These are phyloP conservation scores for Platycercus adscitus DNA, from an alignment of 2,113 vertebrate genomes.

Conservation along the genomic window DNA sequence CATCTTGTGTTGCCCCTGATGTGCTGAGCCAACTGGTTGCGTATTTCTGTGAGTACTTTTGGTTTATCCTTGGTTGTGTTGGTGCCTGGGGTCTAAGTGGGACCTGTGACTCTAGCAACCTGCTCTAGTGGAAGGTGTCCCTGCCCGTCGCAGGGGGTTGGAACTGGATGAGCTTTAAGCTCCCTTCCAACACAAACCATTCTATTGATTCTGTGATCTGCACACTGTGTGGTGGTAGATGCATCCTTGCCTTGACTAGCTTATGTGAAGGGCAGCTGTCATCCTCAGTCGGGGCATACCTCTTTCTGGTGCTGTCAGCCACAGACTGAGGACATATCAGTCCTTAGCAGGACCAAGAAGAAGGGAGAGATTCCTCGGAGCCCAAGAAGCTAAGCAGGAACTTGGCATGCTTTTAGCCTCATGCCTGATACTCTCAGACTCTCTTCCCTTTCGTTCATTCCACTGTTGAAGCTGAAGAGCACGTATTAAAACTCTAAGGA, in stretches of 20 bases:
- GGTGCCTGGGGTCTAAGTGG: not conserved
- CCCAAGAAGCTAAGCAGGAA: not conserved
- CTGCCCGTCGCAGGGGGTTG: not conserved
- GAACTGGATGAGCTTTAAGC: not conserved
- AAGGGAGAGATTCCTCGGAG: not conserved
- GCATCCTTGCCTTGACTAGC: not conserved
- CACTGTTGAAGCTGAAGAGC: not conserved
- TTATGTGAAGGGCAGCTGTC: not conserved
- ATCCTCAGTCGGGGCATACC: not conserved
- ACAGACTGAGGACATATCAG: not conserved
- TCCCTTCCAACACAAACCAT: not conserved
- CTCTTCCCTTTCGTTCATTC: not conserved
- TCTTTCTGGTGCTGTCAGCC: not conserved
- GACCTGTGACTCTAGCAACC: accelerated
- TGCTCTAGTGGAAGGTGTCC: not conserved
- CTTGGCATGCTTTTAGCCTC: not conserved
- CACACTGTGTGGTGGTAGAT: not conserved
- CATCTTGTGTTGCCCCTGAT: not conserved
- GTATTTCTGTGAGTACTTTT: not conserved
- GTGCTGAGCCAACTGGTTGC: not conserved
- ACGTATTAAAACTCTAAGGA: not conserved
- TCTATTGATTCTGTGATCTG: not conserved
- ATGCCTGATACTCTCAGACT: not conserved
- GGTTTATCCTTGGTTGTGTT: not conserved
- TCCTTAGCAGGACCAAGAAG: not conserved